Evolutionary conservation across 1,140 invertebrate genomes (phyloP).

Genomic region (Drosophila littoralis): DNA sequence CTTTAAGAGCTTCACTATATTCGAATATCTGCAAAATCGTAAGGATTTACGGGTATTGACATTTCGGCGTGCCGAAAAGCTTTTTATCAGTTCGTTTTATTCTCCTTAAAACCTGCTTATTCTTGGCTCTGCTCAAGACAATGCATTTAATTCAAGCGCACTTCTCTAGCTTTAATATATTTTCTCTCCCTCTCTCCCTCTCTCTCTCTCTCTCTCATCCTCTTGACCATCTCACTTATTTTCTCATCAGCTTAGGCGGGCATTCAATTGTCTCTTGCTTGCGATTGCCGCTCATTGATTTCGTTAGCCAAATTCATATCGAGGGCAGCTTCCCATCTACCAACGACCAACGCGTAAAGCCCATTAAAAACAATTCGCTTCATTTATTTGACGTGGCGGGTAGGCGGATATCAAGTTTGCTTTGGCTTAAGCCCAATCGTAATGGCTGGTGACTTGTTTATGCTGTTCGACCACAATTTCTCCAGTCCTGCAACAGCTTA

Average conservation of each 20-base stretch:
- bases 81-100: too few relatives aligned
- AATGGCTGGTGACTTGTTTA: conserved; percentile 17
- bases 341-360: conserved; percentile 6
- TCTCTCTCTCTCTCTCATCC: background rate
- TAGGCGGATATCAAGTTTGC: background rate
- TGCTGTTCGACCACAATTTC: background rate
- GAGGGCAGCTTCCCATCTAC: background rate
- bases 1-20: too few relatives aligned
- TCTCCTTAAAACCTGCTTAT: too few relatives aligned
- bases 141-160: too few relatives aligned
- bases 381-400: conserved; percentile 14
- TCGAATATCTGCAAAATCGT: too few relatives aligned
- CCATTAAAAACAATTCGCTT: conserved; percentile 32
- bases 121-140: too few relatives aligned
- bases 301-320: conserved; percentile 1
- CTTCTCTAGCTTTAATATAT: background rate
- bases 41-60: too few relatives aligned
- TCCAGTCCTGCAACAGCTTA: background rate
- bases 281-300: conserved; percentile 26
- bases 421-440: conserved; percentile 22
- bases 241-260: conserved; percentile 4
- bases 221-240: background rate
- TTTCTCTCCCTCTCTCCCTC: too few relatives aligned
- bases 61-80: too few relatives aligned
- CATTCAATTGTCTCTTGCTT: background rate